Conservation (phyloP, 2,113 vertebrate species). For the Buteo buteo region DNA sequence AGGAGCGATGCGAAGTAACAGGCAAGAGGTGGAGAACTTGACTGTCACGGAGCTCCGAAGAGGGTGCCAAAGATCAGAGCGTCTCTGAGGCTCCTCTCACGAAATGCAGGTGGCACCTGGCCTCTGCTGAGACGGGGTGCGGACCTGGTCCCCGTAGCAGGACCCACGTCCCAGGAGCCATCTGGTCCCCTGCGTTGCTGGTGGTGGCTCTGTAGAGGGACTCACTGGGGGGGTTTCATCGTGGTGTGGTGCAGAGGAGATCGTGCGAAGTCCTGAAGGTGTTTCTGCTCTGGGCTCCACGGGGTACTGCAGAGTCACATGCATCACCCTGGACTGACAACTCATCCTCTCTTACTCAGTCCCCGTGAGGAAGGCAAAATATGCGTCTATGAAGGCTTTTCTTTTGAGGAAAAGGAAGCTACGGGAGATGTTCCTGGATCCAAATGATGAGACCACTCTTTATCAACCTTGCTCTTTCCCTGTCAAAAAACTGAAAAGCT, state of each 20-base stretch:
- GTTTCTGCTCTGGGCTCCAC: neutral
- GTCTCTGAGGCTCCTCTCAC: neutral
- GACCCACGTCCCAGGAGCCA: neutral
- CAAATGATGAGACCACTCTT: neutral
- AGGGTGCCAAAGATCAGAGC: fast-evolving
- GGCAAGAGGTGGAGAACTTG: neutral
- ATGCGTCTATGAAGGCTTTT: neutral
- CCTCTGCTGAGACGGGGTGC: neutral
- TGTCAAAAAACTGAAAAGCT: neutral
- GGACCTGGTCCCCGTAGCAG: neutral
- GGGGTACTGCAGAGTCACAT: fast-evolving
- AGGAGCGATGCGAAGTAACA: neutral
- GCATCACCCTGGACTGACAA: neutral
- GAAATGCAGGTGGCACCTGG: neutral
- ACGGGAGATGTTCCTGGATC: neutral
- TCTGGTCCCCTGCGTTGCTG: neutral
- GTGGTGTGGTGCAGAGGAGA: neutral
- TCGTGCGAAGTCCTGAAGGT: neutral
- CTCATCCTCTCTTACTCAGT: neutral
- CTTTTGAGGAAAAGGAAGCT: neutral
- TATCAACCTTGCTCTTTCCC: neutral
- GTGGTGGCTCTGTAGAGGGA: neutral
- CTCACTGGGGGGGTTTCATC: neutral
- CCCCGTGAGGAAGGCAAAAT: neutral
- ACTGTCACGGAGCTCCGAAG: neutral